Conservation (phyloP, 2,888 invertebrate genomes). For the Limnephilus auricula region DNA sequence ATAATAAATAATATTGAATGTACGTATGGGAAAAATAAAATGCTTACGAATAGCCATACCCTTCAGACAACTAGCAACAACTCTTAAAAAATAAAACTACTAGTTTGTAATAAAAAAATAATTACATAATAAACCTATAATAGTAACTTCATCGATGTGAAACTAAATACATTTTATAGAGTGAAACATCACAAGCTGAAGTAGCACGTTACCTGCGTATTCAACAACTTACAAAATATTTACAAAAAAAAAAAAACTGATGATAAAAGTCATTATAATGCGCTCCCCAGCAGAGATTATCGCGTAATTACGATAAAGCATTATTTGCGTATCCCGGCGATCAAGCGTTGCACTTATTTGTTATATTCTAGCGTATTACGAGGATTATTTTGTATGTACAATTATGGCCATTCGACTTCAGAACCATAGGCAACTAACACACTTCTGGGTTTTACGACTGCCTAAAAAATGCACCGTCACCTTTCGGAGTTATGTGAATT, state of each 20-base stretch:
- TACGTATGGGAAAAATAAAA: neutral
- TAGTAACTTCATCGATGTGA: neutral
- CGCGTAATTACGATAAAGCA: neutral
- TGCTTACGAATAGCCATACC: neutral
- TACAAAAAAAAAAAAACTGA: neutral
- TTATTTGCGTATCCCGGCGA: slow-evolving; percentile 10
- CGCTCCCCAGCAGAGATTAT: neutral
- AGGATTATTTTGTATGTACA: neutral
- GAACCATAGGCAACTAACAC: neutral
- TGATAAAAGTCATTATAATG: neutral
- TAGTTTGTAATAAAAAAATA: neutral
- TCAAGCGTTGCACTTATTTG: slow-evolving; percentile 20
- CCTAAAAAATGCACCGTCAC: neutral
- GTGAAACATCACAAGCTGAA: neutral
- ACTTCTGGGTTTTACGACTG: neutral
- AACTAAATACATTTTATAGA: neutral
- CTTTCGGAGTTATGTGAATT: neutral
- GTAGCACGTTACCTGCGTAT: neutral
- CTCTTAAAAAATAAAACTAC: neutral
- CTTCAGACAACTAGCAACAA: neutral
- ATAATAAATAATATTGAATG: neutral
- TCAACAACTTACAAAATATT: neutral
- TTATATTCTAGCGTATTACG: slow-evolving; percentile 37
- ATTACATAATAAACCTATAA: neutral
- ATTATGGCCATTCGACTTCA: neutral